phyloP scores from a whole-genome alignment of 2,888 invertebrate species.

The Taphrorychus bicolor region DNA sequence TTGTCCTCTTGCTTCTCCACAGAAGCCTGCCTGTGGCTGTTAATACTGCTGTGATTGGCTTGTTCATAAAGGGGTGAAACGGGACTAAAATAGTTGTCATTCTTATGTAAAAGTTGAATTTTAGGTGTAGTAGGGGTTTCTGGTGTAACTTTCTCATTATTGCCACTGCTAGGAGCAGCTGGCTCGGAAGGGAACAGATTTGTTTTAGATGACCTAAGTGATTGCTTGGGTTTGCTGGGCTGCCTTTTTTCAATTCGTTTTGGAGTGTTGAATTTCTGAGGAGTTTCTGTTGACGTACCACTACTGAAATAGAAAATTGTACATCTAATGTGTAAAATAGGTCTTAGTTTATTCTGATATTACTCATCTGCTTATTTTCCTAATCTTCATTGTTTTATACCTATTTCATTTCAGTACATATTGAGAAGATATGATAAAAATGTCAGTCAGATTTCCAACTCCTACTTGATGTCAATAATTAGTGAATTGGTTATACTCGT shows the following conservation, averaged over 20 bases:
- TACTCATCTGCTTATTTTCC: no score
- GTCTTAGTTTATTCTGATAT: no score
- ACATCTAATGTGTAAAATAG: no score
- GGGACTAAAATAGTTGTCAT: slow-evolving; percentile 46
- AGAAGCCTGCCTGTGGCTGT: not conserved
- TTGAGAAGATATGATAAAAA: no score
- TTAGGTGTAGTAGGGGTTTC: slow-evolving; percentile 6
- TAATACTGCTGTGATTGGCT: slow-evolving; percentile 26
- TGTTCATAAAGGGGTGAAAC: slow-evolving; percentile 52
- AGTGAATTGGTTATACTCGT: no score
- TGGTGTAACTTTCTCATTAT: not conserved
- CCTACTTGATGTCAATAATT: no score
- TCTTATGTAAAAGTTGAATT: not conserved
- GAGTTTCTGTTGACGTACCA: slow-evolving; percentile 25
- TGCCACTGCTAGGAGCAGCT: no score
- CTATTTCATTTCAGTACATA: no score
- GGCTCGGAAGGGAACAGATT: slow-evolving; percentile 4
- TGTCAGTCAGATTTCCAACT: no score
- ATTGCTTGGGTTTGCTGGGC: not conserved
- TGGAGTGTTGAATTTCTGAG: slow-evolving; percentile 28
- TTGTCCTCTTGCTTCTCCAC: slow-evolving; percentile 6
- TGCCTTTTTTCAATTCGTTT: slow-evolving; percentile 19
- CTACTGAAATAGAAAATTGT: slow-evolving; percentile 30
- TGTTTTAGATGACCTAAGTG: not conserved
- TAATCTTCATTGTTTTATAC: no score